Evolutionary conservation across 2,888 invertebrate genomes (phyloP), one percentile per base, ranked within the genome.

Genomic region (Xiphydria camelus): DNA sequence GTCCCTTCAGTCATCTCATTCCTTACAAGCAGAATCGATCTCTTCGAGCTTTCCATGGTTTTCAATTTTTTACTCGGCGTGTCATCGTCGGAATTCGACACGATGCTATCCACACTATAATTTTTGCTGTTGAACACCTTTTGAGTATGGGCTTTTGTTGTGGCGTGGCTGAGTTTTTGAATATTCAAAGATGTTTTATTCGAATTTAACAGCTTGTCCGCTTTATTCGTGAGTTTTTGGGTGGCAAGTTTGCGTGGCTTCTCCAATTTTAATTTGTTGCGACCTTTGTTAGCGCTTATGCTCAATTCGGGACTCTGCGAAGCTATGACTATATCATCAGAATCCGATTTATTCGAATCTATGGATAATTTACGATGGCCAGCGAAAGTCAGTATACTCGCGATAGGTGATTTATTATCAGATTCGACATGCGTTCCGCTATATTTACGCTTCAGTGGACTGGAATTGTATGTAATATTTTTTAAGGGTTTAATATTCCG

Each of bases 321-420:
- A n/a, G 52, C 47, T 4, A 55, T 32, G 10, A 73, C 37, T 6
- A 68, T 55, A 19, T 70, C 69, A 5, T 73, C 73, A 1, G 63
- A 64, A 31, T 72, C 71, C 2, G 72, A 70, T 47, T 64, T 66
- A 20, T 61, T 65, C 2, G 65, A 69, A 18, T 62, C 64, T 3
- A 54, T 37, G 9, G 68, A 70, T 4, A 49, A 37, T 34, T 40
- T 53, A 1, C 61, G 57, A 17, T 42, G 53, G 2, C 37, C 36
- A 6, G 46, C 48, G 4, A 55, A 59, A 18, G 51, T 56, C 5
- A 55, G 37, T 4, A 68, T 39, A 33, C 52, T 57, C 3, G 59
- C 55, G 4, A 68, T 45, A 0, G 64, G 62, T 1, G 62, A 60
- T 40, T 41, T 40, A n/a, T n/a, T n/a, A 12, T 54, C 45, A 17